Evolutionary conservation across 1,140 invertebrate species (phyloP), one percentile per base, ranked within the genome.

Genomic region (Agrypnia vestita): DNA sequence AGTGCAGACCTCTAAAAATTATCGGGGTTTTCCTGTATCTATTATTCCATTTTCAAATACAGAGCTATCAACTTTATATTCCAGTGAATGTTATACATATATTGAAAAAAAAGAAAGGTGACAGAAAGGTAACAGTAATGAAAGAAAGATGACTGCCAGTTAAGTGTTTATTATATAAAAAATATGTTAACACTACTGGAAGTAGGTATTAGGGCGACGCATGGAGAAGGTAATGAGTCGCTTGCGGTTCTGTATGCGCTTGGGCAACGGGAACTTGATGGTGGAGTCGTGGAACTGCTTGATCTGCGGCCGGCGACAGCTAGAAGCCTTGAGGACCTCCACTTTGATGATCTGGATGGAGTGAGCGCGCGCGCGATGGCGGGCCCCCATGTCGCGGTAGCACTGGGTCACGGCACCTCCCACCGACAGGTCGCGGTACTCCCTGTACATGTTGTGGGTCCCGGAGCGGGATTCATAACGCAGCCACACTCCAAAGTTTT

Each of bases 381-480:
- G 93, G 53, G 98, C 98, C 80, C 97, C 99, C 99, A 99, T 99
- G 87, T 99, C 99, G 81, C 98, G 93, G 89, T 99, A 99, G 90
- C 98, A 99, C 87, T 99, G 97, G 21, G 98, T 99, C 3, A 99
- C 98, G 62, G 98, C 99, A 76, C 95, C 97, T 72, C 96, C 95
- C 4, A 97, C 95, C 55, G 96, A 96, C 83, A 99, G 90, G 88
- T 99, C 99, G 84, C 99, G 93, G 91, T 99, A 99, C 90, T 99
- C 99, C 74, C 98, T 93, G 94, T 99, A 99, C 98, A 99, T 99
- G 91, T 99, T 99, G 91, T 99, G 99, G 47, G 97, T 99, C 73
- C 98, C 99, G 62, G 97, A 99, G 76, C 99, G 92, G 0, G 98
- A 99, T 86, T 99, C 97, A 87, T 97, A 97, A 84, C 98, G 93